phyloP scores from a whole-genome alignment of 2,797 vertebrate genomes.

The Lemur catta region DNA sequence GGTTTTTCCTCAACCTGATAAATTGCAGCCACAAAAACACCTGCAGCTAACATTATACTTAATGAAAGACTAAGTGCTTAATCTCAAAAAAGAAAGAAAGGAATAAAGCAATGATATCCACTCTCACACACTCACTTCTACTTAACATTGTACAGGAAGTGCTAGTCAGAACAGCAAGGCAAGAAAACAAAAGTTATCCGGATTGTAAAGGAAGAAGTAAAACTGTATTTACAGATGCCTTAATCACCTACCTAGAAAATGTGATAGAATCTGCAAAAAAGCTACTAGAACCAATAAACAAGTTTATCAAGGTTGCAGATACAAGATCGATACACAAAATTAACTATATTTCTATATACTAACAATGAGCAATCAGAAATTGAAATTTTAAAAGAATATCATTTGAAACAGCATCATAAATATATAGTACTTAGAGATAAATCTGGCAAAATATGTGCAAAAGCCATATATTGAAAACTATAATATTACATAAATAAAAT shows the following conservation, averaged over 20 bases:
- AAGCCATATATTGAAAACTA: not conserved
- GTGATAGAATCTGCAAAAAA: not conserved
- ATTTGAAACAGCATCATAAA: not conserved
- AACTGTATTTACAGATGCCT: not conserved
- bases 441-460: not conserved
- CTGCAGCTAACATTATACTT: not conserved
- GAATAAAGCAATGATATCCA: not conserved
- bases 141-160: not conserved
- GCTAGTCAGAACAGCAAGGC: not conserved
- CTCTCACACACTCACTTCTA: not conserved
- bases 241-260: not conserved
- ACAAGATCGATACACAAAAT: not conserved
- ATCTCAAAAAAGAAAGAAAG: not conserved
- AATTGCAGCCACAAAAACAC: not conserved
- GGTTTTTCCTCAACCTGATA: not conserved
- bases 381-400: not conserved
- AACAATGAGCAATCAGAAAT: not conserved
- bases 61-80: not conserved
- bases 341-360: not conserved
- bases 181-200: not conserved
- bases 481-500: not conserved
- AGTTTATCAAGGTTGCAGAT: not conserved
- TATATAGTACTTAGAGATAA: not conserved
- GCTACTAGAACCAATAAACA: not conserved
- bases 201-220: not conserved